phyloP scores from a whole-genome alignment of 2,888 invertebrate genomes.

The Phorcus lineatus region DNA sequence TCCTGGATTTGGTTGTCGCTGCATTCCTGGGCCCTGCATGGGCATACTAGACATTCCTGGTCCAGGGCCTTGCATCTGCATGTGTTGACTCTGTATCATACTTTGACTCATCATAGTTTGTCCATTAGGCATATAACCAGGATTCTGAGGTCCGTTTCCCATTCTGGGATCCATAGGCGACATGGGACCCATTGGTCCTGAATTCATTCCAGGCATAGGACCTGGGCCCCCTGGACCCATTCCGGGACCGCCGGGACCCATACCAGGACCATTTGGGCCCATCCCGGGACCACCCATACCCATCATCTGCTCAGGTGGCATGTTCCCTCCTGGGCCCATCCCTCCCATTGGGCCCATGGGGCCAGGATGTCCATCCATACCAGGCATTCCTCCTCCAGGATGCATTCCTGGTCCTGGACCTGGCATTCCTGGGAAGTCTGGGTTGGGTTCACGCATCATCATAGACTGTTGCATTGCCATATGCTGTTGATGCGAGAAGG shows the following conservation, averaged over 20 bases:
- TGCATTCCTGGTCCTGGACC: conserved; percentile 33
- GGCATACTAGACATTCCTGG: conserved; percentile 47
- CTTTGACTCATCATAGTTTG: conserved; percentile 34
- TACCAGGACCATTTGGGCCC: conserved; percentile 44
- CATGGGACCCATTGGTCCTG: conserved; percentile 37
- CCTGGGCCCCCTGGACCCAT: conserved; percentile 42
- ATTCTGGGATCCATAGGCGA: conserved; percentile 43
- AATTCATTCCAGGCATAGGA: conserved; percentile 51
- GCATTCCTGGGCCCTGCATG: conserved; percentile 50
- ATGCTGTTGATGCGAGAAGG: conserved; percentile 40
- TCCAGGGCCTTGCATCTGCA: conserved; percentile 58
- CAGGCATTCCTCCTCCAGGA: conserved; percentile 34
- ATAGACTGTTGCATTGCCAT: conserved; percentile 55
- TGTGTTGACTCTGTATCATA: conserved; percentile 51
- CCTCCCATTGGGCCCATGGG: conserved; percentile 38
- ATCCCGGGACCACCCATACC: conserved; percentile 37
- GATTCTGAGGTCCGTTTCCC: conserved; percentile 34
- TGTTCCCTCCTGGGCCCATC: conserved; percentile 45
- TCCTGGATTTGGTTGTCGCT: conserved; percentile 46
- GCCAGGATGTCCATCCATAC: conserved; percentile 12
- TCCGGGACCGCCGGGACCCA: conserved; percentile 37
- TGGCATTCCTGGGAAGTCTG: conserved; percentile 35
- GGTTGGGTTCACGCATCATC: conserved; percentile 45
- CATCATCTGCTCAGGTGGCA: conserved; percentile 47
- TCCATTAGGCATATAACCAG: conserved; percentile 36